Evolutionary conservation across 2,113 vertebrate species (phyloP).

Genomic region (Sclerurus mexicanus): DNA sequence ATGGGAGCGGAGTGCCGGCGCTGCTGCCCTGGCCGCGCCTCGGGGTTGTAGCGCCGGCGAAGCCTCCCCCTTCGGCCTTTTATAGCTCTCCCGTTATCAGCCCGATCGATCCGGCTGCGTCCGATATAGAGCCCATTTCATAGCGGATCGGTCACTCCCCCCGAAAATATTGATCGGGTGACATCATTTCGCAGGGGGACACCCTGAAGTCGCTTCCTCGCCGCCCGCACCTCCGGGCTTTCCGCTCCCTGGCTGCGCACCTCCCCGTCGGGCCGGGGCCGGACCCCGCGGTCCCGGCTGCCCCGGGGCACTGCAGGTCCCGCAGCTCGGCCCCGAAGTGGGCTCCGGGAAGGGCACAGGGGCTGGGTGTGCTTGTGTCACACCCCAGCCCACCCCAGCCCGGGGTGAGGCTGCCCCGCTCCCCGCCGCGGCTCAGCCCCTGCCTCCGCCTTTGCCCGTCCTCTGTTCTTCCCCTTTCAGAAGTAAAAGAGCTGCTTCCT

Average conservation of each 20-base stretch:
- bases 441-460: not conserved
- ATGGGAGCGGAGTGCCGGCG: not conserved
- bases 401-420: not conserved
- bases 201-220: constrained; percentile 18
- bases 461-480: not conserved
- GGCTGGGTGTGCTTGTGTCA: not conserved
- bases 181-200: constrained; percentile 47
- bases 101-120: constrained; percentile 75
- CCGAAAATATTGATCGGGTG: constrained; percentile 43
- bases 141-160: constrained; percentile 49
- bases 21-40: not conserved
- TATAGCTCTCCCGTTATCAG: constrained; percentile 80
- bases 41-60: constrained; percentile 25
- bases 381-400: not conserved
- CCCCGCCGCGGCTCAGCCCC: not conserved
- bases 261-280: not conserved
- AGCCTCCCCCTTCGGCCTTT: constrained; percentile 70
- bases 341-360: not conserved
- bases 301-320: not conserved
- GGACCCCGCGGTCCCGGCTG: not conserved
- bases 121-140: constrained; percentile 53
- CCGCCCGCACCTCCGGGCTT: not conserved
- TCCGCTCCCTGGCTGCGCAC: too few relatives aligned
- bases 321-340: not conserved
- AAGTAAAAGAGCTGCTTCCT: not conserved